Evolutionary conservation across 1,140 invertebrate genomes (phyloP).

Genomic region (Pseudomyrmex dendroicus): DNA sequence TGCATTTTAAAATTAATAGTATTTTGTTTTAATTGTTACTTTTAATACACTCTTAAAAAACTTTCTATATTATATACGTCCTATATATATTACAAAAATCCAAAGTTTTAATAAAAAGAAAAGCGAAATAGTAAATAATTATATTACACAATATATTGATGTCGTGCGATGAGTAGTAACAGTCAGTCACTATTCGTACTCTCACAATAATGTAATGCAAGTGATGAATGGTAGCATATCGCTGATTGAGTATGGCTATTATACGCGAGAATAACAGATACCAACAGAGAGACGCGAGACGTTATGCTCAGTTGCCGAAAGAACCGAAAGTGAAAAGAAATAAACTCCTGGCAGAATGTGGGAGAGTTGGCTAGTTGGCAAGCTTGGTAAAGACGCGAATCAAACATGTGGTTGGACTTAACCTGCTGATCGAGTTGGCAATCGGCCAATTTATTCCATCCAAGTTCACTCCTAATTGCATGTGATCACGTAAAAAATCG

Average conservation of each 20-base stretch:
- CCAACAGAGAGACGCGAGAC: not conserved
- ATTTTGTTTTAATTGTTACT: conserved; percentile 2
- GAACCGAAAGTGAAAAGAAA: not conserved
- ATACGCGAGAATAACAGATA: not conserved
- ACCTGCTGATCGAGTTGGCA: conserved; percentile 59
- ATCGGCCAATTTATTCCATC: conserved; percentile 44
- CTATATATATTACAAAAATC: no score
- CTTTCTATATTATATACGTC: no score
- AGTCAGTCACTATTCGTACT: not conserved
- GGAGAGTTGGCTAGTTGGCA: conserved; percentile 5
- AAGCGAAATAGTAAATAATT: no score
- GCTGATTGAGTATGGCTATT: not conserved
- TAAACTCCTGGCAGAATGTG: conserved; percentile 1
- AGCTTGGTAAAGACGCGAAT: not conserved
- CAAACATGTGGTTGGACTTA: conserved; percentile 55
- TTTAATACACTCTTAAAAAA: not conserved
- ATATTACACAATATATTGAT: no score
- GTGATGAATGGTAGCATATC: not conserved
- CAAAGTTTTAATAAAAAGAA: no score
- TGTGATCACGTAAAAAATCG: conserved; percentile 45
- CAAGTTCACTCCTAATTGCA: conserved; percentile 35
- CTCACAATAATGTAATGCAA: not conserved
- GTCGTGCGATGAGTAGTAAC: not conserved
- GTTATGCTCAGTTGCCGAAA: not conserved
- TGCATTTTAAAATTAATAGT: not conserved